Evolutionary conservation across 2,113 vertebrate species (phyloP), one percentile per base, ranked within the genome.

Genomic region (Tamias sibiricus): DNA sequence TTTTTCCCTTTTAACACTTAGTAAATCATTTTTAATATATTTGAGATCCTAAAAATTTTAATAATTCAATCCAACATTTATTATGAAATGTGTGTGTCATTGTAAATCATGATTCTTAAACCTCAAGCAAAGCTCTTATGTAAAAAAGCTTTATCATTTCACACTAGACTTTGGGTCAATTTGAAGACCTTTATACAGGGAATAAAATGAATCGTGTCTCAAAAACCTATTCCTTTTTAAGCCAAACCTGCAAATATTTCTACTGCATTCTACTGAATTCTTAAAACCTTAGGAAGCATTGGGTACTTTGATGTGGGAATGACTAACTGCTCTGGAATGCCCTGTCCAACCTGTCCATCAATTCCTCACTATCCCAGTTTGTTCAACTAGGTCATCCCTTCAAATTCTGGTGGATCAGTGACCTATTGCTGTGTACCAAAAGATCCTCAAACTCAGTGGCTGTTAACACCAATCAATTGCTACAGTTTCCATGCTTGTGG

Each of bases 41-140:
- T 90, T 79, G 96, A 72, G 32, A 77, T 72, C 37, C 20, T 37
- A 86, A 93, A 66, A 92, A 80, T 85, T 72, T 57, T 77, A 90
- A 72, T 72, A 90, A 84, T 47, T 13, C 17, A 95, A 76, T 62
- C 5, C 13, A 49, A 87, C 22, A 49, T 82, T 24, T 87, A n/a
- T 32, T 59, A 66, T 49, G 24, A 64, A 59, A n/a, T 77, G 62
- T 69, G 4, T 40, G 72, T 42, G 40, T 83, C 28, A 37, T 87
- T 62, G 82, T 40, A 59, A 79, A 69, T 69, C 71, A 85, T 40
- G 40, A 75, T 62, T 79, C 6, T 66, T 79, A 62, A 87, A 44
- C 76, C 4, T 37, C 9, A 75, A 84, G 8, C 3, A 35, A 37
- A 40, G 12, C 1, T 74, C 8, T 54, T 22, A n/a, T 62, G 22